phyloP scores from a whole-genome alignment of 2,888 invertebrate genomes.

The Linyphia triangularis region DNA sequence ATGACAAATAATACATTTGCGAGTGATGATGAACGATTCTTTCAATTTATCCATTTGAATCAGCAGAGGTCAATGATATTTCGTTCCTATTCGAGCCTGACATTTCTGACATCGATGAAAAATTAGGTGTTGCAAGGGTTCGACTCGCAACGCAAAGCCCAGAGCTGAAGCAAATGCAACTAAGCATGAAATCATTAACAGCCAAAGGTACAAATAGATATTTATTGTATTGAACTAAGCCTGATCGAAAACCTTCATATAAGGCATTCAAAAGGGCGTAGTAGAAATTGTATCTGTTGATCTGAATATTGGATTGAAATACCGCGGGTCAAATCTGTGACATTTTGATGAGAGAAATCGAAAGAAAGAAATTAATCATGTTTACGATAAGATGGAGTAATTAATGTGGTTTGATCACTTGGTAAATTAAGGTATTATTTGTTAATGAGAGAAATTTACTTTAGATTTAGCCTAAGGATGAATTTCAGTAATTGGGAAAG shows the following conservation, averaged over 20 bases:
- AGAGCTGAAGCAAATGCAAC: conserved; percentile 11
- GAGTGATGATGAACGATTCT: conserved; percentile 48
- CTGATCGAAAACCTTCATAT: not conserved
- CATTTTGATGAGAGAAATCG: not conserved
- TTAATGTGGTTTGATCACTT: not conserved
- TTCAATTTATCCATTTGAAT: conserved; percentile 37
- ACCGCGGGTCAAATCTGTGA: not conserved
- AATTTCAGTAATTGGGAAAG: not conserved
- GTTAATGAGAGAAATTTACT: not conserved
- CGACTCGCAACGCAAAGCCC: conserved; percentile 19
- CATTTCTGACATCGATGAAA: conserved; percentile 55
- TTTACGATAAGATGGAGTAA: not conserved
- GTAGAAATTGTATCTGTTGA: not conserved
- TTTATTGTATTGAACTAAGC: conserved; percentile 6
- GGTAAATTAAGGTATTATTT: not conserved
- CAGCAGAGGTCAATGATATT: conserved; percentile 58
- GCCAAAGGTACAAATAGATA: conserved; percentile 22
- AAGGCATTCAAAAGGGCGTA: conserved; percentile 4
- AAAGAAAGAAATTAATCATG: not conserved
- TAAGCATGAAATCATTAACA: conserved; percentile 24
- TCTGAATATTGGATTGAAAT: conserved; percentile 3
- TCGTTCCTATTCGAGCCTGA: conserved; percentile 35
- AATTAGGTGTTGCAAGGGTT: conserved; percentile 50
- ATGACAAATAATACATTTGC: conserved; percentile 59
- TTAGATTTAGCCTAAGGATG: not conserved